Base-by-base conservation (phyloP, 2,113 vertebrate species). In the Cololabis saira region DNA sequence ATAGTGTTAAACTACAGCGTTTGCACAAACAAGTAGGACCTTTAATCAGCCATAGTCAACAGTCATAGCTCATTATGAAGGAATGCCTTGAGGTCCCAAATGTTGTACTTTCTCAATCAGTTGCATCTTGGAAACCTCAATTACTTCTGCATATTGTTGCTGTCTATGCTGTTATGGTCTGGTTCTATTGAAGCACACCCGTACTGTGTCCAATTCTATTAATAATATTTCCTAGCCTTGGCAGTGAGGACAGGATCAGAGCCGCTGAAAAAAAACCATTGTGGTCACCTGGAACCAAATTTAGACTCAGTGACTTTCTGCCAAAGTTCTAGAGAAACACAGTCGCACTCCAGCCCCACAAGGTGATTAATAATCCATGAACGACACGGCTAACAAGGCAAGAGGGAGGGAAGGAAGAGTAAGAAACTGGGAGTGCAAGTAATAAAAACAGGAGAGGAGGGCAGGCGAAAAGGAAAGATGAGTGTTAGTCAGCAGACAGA, bases 331-430 rank as follows among this genome's bases (percentile, higher is more conserved):
- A 51, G 24, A 69, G 67, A 70, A 53, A 70, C 70, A 44, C 13
- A 30, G 54, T 1, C 16, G 67, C 61, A 59, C 45, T 70, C 52
- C 55, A 65, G 40, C 68, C 60, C 66, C 65, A 68, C 44, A 17
- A 67, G 40, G 63, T 2, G 24, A 85, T 81, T 74, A 85, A 83
- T 85, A 81, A 82, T 76, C 71, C 55, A 76, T 74, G 77, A 76
- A 63, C 4, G 0, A 58, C 83, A 78, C 11, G 59, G 63, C 83
- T 74, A 85, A 82, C 84, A 71, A 90, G 81, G 70, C 47, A 62
- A 61, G 30, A 66, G 54, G 37, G 83, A 59, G 80, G 76, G 60
- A 52, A 42, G 30, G 55, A 27, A 24, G 53, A 37, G 16, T 8
- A 13, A 17, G 18, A 61, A 13, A 42, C 12, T 5, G 24, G 22